Evolutionary conservation across 1,140 invertebrate genomes (phyloP), one percentile per base, ranked within the genome.

Genomic region (Aphelinus certus): DNA sequence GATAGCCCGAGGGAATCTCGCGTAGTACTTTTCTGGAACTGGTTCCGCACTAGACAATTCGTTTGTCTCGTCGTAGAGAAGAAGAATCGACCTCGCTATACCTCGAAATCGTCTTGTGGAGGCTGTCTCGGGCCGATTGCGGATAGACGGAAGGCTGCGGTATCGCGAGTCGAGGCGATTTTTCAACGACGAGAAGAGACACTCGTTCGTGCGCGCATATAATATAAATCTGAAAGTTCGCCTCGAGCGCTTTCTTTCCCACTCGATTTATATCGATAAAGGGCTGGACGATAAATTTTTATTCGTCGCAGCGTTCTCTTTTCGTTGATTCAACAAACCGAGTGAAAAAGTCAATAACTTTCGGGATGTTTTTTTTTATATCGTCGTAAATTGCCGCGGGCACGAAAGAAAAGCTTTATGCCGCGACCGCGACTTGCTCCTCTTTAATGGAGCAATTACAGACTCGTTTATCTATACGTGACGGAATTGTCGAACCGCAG

Each of bases 371-470:
- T 68, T 74, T 75, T 74, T 65, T 65, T 49, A 68, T 74, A 53
- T 58, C 65, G 51, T 47, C 56, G 61, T 75, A 75, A 75, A 75
- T 70, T 70, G 58, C 68, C 26, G 6, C 26, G 42, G 9, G 42
- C 58, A 43, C 58, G 58, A 3, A n/a, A 7, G 26, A 4, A 43
- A 7, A 60, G 9, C n/a, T 60, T 10, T 60, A 60, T 43, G 58
- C 9, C 4, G 9, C 58, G 58, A 5, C 3, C 47, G 63, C 62
- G n/a, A 1, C n/a, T 9, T 56, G 55, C 7, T 3, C 43, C 67
- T 61, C 55, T 69, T 76, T 71, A 76, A 76, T 76, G 68, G 74
- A 76, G 55, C 68, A 76, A 76, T 76, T 76, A 71, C 48, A 64
- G 26, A 64, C 42, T 7, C 42, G 67, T n/a, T 26, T 26, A 46